Evolutionary conservation across 2,113 vertebrate species (phyloP), one percentile per base, ranked within the genome.

Genomic region (human): DNA sequence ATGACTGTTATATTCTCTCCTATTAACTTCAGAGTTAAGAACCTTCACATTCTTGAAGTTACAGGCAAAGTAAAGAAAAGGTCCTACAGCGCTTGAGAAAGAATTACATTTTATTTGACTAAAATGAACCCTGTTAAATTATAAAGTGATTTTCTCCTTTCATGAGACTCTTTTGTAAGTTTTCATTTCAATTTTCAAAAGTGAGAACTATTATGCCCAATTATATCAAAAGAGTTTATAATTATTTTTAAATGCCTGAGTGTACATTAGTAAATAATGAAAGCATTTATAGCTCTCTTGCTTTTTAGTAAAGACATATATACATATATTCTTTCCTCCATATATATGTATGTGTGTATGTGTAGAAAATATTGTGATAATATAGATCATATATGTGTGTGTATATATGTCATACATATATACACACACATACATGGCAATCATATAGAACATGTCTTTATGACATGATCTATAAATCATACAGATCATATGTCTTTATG

Each of bases 181-280:
- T 92, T 84, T 92, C n/a, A 91, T 45, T 91, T 95, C 2, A 85
- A 40, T 95, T 94, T 96, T 70, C 9, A 94, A 92, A 93, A 89
- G 10, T 40, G 18, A 8, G 45, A 9, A 57, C 2, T 84, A n/a
- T 89, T 73, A 35, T 0, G 27, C 25, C 45, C 52, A 96, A 45
- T 68, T 96, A 85, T 72, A 88, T 64, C 43, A 95, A 78, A 93
- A 73, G 22, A 50, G 10, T 12, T 9, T 66, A 20, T 16, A 85
- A 79, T 76, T 89, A 38, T 43, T 92, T 94, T 50, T 82, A 90
- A 96, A 73, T 73, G 9, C 18, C 22, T 93, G 48, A 55, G 18
- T 45, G 9, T 48, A 45, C 11, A 30, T 3, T 55, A 52, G 64
- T 32, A 48, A 5, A 32, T 9, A 57, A 45, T 59, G 16, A 30